Evolutionary conservation across 2,797 vertebrate genomes (phyloP), one percentile per base, ranked within the genome.

Genomic region (Pygocentrus nattereri): DNA sequence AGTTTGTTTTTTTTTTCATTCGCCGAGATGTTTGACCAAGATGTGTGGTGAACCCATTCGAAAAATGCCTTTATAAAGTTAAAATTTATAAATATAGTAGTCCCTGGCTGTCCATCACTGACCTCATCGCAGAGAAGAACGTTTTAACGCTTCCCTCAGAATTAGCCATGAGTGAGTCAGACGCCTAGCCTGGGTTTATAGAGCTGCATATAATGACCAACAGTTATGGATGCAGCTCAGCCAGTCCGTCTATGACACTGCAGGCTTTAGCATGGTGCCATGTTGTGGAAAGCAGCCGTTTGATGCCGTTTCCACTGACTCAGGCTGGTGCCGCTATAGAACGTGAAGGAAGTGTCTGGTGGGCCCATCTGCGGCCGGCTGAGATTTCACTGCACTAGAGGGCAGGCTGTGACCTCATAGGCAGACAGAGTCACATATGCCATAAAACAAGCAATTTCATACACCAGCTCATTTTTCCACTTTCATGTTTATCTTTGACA

Each of bases 301-400:
- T 15, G 23, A 83, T 78, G 74, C 50, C 30, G 34, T 83, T 87
- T 83, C 78, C 79, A 80, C 58, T 78, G 83, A 83, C 59, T 82
- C 79, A 82, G 78, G 73, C 84, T 72, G 80, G 74, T 84, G 64
- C 77, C 76, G 44, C 56, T 70, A 49, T 38, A 78, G 76, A 79
- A 65, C 25, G 41, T 61, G 75, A 84, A 65, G 59, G 65, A 73
- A 83, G 88, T 90, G 92, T 94, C 92, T 94, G 92, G 74, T 67
- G 31, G 56, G 87, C 89, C 89, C 72, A 90, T 94, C 93, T 95
- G 93, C 90, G 92, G 94, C 89, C 89, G 88, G 86, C 88, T 90
- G 91, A 87, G 90, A 88, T 90, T 90, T 93, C 91, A 88, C 90
- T 91, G 91, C 85, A 85, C 88, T 84, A 88, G 83, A 79, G 90